phyloP scores from a whole-genome alignment of 1,140 invertebrate genomes.

The Zaprionus davidi region DNA sequence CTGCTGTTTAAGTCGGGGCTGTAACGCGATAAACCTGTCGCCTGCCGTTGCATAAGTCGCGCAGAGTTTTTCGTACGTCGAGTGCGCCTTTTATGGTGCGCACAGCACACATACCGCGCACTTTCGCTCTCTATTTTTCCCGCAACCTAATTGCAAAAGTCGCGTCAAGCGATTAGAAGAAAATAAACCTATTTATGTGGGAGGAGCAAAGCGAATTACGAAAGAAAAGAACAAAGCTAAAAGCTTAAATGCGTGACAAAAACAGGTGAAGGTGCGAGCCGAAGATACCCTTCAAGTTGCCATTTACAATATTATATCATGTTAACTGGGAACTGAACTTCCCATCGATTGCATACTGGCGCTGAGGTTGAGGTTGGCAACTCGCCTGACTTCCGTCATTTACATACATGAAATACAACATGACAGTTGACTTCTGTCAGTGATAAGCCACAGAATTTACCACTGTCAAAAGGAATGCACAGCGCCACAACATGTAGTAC shows the following conservation, averaged over 20 bases:
- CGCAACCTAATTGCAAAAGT: neutral
- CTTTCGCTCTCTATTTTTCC: conserved; percentile 54
- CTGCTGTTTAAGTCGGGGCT: neutral
- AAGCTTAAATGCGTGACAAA: neutral
- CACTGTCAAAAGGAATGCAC: conserved; percentile 37
- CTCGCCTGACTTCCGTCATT: conserved; percentile 76
- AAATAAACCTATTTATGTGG: conserved; percentile 6
- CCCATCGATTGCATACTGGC: neutral
- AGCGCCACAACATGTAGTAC: conserved; percentile 14
- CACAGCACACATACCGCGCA: conserved; percentile 48
- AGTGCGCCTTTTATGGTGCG: neutral
- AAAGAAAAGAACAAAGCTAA: conserved; percentile 10
- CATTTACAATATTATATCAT: neutral
- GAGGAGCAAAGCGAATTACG: conserved; percentile 26
- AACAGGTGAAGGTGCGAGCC: neutral
- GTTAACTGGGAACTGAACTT: neutral
- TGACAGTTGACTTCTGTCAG: conserved; percentile 82
- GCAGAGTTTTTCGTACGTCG: conserved; percentile 8
- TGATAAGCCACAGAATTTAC: conserved; percentile 73
- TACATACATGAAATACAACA: conserved; percentile 70
- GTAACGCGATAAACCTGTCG: conserved; percentile 51
- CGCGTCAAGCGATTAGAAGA: conserved; percentile 42
- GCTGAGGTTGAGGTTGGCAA: conserved; percentile 13
- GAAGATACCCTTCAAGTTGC: neutral
- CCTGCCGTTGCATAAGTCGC: conserved; percentile 56